Base-by-base conservation (phyloP, 2,797 vertebrate species). In the Balearica regulorum region DNA sequence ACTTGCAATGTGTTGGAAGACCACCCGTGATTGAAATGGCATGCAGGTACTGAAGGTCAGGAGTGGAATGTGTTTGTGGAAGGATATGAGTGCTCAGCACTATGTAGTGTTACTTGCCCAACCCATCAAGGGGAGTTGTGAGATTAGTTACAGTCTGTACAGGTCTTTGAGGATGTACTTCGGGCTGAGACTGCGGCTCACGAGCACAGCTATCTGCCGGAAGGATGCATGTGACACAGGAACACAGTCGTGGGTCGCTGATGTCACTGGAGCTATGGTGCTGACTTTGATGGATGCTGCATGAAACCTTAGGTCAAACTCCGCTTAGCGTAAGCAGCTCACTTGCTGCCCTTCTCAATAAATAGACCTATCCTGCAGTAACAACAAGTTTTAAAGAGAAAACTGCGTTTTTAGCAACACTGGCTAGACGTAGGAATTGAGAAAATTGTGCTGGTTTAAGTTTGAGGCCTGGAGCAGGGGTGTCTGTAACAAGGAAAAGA, bases 191-290 rank as follows among this genome's bases (percentile, higher is more conserved):
- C 29, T 3, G 16, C 9, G 31, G 66, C 68, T 54, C 66, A 13
- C 0, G 14, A 57, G 77, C 84, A 28, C 46, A 46, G 75, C 80
- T 55, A 13, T 19, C 77, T 60, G 53, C 51, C 13, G 14, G 57
- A 61, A 43, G 62, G 72, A 28, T 9, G 43, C 13, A 3, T 20
- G 39, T 39, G 53, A 44, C 54, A n/a, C 17, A 2, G 44, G 49
- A 19, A 8, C 35, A 2, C 9, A 2, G 44, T 7, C 1, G 1
- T 64, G 70, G 31, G 49, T 60, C 1, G 3, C 33, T 33, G 35
- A 6, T 58, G 54, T 24, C 64, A 18, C 37, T 9, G 46, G 51
- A 55, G 61, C 24, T 49, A 1, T 5, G 20, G 39, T 46, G 55
- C 29, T 72, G 68, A 5, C 68, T 73, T 21, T 19, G 70, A 26